Evolutionary conservation across 2,888 invertebrate genomes (phyloP), one percentile per base, ranked within the genome.

Genomic region (Saturnia japonica): DNA sequence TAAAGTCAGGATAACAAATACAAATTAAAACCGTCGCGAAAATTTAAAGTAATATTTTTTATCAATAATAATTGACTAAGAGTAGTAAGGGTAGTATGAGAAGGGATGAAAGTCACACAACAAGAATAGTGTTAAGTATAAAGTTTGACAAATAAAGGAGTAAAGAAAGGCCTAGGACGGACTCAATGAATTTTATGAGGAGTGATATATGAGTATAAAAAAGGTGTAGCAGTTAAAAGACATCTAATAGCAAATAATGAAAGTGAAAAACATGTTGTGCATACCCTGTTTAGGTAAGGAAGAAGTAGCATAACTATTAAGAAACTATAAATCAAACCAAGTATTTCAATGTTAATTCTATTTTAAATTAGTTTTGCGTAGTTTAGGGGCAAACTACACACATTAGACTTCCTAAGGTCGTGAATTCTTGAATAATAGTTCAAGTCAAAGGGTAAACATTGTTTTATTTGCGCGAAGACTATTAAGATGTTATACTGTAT

Each of bases 341-440:
- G 28, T 3, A 54, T 54, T 22, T 28, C 0, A 28, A 60, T 60
- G 28, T 25, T 60, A 60, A 25, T 19, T 60, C 57, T 28, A 28
- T 28, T 28, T 14, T 3, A 60, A 28, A 60, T 60, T 60, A 60
- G 19, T 60, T 60, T 60, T 28, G 12, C 57, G 12, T 4, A 14
- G 57, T 28, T 60, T 60, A 60, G 14, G 14, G 57, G 14, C 14
- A 60, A 60, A 60, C 25, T 60, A 60, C 25, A 60, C 12, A 28
- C 57, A 60, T 60, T 60, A 60, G 14, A 60, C 25, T 60, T 60
- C 25, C 57, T 60, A 60, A 25, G 25, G 25, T 60, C 28, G 57
- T 14, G 16, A 28, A 60, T 60, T 60, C 57, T 60, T 60, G 57
- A 60, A 60, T 28, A 60, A 60, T 4, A 25, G 25, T 60, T 60